Percentiles rank a stretch among this genome's conserved stretches.
These are phyloP conservation scores for Myotis davidii DNA, from an alignment of 2,113 vertebrate species.

Conservation along the genomic window DNA sequence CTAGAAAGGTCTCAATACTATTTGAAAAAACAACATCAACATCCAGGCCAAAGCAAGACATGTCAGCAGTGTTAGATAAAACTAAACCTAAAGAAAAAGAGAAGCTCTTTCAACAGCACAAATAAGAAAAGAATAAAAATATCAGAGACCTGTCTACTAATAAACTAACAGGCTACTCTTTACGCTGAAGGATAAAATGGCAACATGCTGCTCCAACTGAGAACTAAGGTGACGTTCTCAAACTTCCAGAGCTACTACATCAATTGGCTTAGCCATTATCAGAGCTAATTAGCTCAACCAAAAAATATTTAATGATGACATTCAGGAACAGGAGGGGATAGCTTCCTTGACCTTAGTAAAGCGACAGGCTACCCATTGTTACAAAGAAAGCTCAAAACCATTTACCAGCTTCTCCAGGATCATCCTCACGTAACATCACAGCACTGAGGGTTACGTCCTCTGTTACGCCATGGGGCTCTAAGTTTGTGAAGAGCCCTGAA, in stretches of 20 bases:
- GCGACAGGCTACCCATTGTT: background rate
- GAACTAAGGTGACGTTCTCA: background rate
- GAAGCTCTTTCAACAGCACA: background rate
- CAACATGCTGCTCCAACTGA: background rate
- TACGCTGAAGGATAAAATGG: background rate
- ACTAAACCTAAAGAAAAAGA: constrained; percentile 37
- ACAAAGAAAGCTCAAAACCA: constrained; percentile 35
- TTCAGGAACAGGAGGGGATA: background rate
- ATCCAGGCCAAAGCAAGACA: background rate
- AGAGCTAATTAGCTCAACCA: background rate
- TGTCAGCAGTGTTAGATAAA: background rate
- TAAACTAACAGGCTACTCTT: background rate
- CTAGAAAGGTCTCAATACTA: background rate
- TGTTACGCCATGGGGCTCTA: constrained; percentile 86
- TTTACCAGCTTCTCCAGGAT: constrained; percentile 95
- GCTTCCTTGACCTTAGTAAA: background rate
- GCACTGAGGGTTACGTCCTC: constrained; percentile 93
- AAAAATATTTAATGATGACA: background rate
- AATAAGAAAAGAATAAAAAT: constrained; percentile 15
- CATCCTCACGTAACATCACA: constrained; percentile 94
- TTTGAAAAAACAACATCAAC: background rate
- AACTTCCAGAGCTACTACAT: background rate
- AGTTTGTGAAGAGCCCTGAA: constrained; percentile 81
- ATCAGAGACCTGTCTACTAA: background rate
- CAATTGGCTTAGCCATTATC: background rate